phyloP scores from a whole-genome alignment of 2,888 invertebrate species.

The Pyralis farinalis region DNA sequence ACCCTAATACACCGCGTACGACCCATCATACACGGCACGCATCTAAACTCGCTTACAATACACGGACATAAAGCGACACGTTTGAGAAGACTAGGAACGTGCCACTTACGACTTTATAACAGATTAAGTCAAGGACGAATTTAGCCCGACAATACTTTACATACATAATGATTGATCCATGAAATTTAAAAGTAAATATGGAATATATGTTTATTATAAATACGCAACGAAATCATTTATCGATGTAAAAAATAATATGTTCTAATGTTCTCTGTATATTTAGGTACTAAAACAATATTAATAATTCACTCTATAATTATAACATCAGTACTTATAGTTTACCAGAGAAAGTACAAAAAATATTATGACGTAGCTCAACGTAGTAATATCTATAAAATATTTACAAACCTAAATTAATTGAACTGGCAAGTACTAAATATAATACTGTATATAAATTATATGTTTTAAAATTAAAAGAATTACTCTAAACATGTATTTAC shows the following conservation, averaged over 20 bases:
- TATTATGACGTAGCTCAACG: slow-evolving; percentile 44
- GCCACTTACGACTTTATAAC: slow-evolving; percentile 25
- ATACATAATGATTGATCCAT: background rate
- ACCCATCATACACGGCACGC: too few relatives aligned
- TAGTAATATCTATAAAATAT: slow-evolving; percentile 34
- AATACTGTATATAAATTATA: slow-evolving; percentile 75
- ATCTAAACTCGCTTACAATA: background rate
- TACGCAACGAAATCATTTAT: slow-evolving; percentile 27
- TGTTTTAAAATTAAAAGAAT: slow-evolving; percentile 39
- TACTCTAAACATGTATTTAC: slow-evolving; percentile 38
- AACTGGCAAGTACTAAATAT: slow-evolving; percentile 72
- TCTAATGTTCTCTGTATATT: background rate
- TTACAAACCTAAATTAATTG: slow-evolving; percentile 54
- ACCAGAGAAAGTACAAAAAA: slow-evolving; percentile 24
- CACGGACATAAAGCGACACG: slow-evolving; percentile 34
- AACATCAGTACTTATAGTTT: slow-evolving; percentile 30
- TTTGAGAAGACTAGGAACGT: slow-evolving; percentile 47
- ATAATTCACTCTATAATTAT: slow-evolving; percentile 25
- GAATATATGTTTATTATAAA: slow-evolving; percentile 27
- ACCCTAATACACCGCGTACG: too few relatives aligned
- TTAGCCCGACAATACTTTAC: slow-evolving; percentile 16
- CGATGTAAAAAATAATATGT: slow-evolving; percentile 19
- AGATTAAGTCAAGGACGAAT: slow-evolving; percentile 40
- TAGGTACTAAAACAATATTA: background rate
- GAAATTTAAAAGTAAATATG: background rate